Conservation (phyloP, 2,888 invertebrate genomes). For the Yponomeuta sedellus region DNA sequence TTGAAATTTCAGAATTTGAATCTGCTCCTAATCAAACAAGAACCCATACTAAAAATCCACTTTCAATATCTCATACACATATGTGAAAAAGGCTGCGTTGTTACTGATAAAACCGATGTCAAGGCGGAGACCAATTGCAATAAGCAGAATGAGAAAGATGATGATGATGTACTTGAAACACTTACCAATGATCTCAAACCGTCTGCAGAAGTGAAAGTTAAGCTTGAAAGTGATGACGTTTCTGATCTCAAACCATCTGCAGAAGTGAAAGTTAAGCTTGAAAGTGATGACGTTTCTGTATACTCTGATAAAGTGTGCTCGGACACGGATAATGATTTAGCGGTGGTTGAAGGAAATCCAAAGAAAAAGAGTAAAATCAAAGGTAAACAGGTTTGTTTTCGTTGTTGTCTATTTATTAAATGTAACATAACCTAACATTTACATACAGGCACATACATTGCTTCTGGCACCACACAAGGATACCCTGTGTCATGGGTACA, state of each 20-base stretch:
- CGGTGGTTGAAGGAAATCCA: constrained; percentile 26
- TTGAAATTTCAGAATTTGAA: constrained; percentile 8
- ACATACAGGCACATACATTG: no score
- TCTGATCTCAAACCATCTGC: neutral
- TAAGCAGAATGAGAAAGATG: neutral
- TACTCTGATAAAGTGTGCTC: constrained; percentile 23
- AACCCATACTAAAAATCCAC: neutral
- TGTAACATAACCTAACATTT: no score
- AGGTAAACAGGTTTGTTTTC: constrained; percentile 20
- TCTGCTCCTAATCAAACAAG: neutral
- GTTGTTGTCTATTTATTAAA: no score
- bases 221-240: no score
- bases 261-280: neutral
- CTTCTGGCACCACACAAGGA: no score
- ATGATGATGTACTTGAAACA: neutral
- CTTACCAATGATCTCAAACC: neutral
- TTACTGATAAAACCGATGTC: neutral
- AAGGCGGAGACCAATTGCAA: neutral
- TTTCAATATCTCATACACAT: neutral
- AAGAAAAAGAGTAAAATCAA: constrained; percentile 28
- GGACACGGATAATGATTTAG: constrained; percentile 30
- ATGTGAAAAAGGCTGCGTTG: neutral
- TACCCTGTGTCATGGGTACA: no score
- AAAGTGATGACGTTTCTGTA: constrained; percentile 12
- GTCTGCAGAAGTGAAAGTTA: neutral